Conservation (phyloP, 1,140 invertebrate genomes). For the Camponotus pennsylvanicus region DNA sequence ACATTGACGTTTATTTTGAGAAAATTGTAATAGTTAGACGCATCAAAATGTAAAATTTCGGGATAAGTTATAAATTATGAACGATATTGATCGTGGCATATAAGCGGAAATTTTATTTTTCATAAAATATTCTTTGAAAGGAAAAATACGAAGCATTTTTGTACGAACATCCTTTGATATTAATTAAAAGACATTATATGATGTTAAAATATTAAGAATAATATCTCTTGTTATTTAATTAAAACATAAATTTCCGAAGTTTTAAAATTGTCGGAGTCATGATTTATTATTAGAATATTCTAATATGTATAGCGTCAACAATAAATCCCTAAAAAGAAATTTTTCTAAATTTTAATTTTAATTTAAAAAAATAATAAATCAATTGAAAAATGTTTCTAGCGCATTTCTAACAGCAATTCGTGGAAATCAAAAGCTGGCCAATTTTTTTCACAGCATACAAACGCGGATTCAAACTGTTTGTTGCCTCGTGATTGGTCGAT, state of each 20-base stretch:
- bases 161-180: neutral
- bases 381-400: too few relatives aligned
- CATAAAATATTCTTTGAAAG: neutral
- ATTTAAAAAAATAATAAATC: too few relatives aligned
- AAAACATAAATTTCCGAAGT: too few relatives aligned
- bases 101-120: neutral
- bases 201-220: neutral
- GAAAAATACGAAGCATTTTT: neutral
- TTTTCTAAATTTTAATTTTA: too few relatives aligned
- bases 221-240: neutral
- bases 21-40: neutral
- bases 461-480: neutral
- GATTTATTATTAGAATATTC: too few relatives aligned
- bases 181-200: neutral
- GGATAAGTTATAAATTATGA: neutral
- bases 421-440: neutral
- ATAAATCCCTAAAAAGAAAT: too few relatives aligned
- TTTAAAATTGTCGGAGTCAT: too few relatives aligned
- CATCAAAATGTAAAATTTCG: slow-evolving; percentile 20
- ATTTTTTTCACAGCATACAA: neutral
- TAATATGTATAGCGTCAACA: too few relatives aligned
- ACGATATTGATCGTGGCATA: neutral
- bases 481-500: neutral
- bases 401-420: too few relatives aligned
- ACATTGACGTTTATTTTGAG: neutral